These are phyloP conservation scores for Pelodiscus sinensis DNA, from an alignment of 2,113 vertebrate genomes.

Conservation along the genomic window DNA sequence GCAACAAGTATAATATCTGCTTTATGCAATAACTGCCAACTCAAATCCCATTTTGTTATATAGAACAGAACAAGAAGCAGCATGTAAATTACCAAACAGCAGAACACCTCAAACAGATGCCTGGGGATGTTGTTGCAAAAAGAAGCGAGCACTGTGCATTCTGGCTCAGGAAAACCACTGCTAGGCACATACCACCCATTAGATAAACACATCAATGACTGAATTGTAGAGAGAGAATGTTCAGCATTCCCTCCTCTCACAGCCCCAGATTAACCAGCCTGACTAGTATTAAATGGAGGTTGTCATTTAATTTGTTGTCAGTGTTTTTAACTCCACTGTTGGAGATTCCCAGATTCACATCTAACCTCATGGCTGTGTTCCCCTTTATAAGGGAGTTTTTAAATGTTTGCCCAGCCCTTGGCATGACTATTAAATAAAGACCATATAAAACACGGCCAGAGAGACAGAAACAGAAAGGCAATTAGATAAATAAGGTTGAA, in stretches of 20 bases:
- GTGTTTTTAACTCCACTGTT: not conserved
- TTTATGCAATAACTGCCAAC: not conserved
- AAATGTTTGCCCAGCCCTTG: constrained; percentile 27
- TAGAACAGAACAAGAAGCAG: rapidly evolving
- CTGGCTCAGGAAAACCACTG: not conserved
- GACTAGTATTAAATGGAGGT: not conserved
- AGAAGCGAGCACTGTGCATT: rapidly evolving
- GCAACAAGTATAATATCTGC: rapidly evolving
- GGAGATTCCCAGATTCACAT: not conserved
- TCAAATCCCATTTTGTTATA: not conserved
- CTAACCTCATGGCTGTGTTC: constrained; percentile 13
- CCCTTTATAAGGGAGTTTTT: not conserved
- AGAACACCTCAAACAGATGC: not conserved
- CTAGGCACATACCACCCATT: not conserved
- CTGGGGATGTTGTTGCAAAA: not conserved
- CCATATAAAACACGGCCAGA: constrained; percentile 23
- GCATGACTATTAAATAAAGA: constrained; percentile 4
- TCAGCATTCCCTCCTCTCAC: not conserved
- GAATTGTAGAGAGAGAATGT: not conserved
- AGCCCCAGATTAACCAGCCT: not conserved
- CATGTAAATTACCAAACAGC: not conserved
- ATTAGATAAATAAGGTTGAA: not conserved
- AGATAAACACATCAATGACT: rapidly evolving
- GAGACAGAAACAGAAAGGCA: not conserved
- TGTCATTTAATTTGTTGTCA: not conserved